Evolutionary conservation across 2,888 invertebrate genomes (phyloP), one percentile per base, ranked within the genome.

Genomic region (Ornithoptera priamus): DNA sequence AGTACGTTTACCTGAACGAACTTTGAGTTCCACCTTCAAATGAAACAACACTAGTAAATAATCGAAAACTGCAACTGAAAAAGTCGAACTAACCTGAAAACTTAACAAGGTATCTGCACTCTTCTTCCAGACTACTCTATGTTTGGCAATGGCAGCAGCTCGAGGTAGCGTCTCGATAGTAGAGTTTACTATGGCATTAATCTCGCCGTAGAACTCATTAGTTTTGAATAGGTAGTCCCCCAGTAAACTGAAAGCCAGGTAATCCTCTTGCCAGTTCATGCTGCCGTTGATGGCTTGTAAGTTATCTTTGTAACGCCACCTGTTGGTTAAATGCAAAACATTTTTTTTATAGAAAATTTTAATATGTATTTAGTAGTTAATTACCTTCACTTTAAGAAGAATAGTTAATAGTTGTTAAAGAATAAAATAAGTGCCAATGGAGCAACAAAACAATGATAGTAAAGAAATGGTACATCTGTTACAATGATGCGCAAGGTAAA

Each of bases 281-380:
- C 92, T 93, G 70, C 93, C 93, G 81, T 92, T 92, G 1, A 93
- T 62, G 0, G 90, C 87, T 84, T 93, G 93, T 0, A 92, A 81
- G 74, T 93, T 93, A 78, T 93, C 93, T 72, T 90, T 87, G 83
- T 92, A 93, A 18, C 90, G 91, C 93, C 93, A 93, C 87, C 93
- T 93, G 70, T 60, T 22, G 62, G 36, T 59, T 58, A 22, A 71
- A 18, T 17, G n/a, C 7, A 53, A 15, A 22, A 1, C 22, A 67
- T 22, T 30, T 30, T 4, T 30, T 30, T 30, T 30, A 30, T 3
- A 30, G 5, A 30, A 30, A 30, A 3, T 4, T 30, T 3, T 30
- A 30, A 3, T 30, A 4, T 30, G 5, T 30, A 30, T 30, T 4
- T 4, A 30, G 30, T 4, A 30, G 30, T 30, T 30, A 30, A 30